These are phyloP conservation scores for Panulirus ornatus DNA, from an alignment of 1,140 invertebrate species.

Conservation along the genomic window DNA sequence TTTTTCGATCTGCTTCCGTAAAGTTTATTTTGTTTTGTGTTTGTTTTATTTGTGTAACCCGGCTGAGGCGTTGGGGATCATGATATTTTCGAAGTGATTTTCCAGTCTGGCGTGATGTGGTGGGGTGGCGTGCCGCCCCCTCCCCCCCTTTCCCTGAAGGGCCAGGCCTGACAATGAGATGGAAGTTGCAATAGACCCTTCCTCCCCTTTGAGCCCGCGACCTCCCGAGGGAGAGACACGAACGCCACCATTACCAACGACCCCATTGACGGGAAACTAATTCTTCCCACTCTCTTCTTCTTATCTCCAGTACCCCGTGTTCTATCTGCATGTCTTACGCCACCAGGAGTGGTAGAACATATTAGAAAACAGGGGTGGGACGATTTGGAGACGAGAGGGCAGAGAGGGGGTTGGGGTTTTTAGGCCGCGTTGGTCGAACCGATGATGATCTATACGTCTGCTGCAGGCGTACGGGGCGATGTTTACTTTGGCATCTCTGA, in stretches of 20 bases:
- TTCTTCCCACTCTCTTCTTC: neutral
- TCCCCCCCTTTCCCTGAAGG: slow-evolving; percentile 62
- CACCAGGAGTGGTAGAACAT: neutral
- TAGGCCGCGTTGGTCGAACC: no score
- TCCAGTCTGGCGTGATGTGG: no score
- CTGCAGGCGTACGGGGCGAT: neutral
- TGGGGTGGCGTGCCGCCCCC: no score
- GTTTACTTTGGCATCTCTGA: slow-evolving; percentile 71
- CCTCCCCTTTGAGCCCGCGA: slow-evolving; percentile 66
- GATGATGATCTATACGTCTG: neutral
- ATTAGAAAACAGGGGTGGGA: neutral
- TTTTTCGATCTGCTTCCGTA: neutral
- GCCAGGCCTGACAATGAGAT: slow-evolving; percentile 60
- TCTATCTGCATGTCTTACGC: neutral
- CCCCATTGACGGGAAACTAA: neutral
- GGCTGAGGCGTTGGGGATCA: neutral
- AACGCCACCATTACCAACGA: slow-evolving; percentile 67
- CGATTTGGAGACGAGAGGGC: neutral
- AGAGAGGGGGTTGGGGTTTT: neutral
- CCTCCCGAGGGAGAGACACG: slow-evolving; percentile 36
- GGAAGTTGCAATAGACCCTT: slow-evolving; percentile 70
- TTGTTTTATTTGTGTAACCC: no score
- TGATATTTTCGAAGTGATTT: slow-evolving; percentile 12
- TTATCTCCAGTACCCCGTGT: neutral
- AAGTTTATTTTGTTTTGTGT: no score